Evolutionary conservation across 2,113 vertebrate species (phyloP).

Genomic region (Podiceps cristatus): DNA sequence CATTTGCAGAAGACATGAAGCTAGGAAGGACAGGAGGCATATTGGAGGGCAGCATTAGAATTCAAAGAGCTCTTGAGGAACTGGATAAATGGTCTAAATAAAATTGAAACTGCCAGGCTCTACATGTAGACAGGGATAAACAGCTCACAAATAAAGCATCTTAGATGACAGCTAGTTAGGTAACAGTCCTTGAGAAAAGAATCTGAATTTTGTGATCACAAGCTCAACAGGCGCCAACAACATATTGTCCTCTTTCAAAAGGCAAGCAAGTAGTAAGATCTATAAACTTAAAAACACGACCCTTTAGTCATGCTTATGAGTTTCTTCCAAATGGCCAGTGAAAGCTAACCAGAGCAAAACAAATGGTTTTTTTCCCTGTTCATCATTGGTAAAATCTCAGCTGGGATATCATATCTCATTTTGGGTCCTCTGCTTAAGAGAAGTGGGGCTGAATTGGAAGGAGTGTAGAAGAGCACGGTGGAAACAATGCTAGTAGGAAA

Average conservation of each 20-base stretch:
- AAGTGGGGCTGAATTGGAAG: not conserved
- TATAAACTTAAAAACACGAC: not conserved
- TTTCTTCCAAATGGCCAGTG: not conserved
- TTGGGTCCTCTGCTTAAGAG: not conserved
- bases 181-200: constrained; percentile 25
- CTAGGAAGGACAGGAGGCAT: not conserved
- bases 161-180: constrained; percentile 7
- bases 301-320: not conserved
- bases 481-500: not conserved
- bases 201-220: not conserved
- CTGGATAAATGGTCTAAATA: constrained; percentile 48
- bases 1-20: constrained; percentile 12
- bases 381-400: not conserved
- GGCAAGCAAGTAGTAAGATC: not conserved
- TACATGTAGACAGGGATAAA: not conserved
- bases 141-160: constrained; percentile 14
- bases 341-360: not conserved
- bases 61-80: constrained; percentile 34
- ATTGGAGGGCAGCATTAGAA: constrained; percentile 53
- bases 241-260: not conserved
- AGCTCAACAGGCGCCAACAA: not conserved
- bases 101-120: constrained; percentile 32
- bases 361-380: not conserved
- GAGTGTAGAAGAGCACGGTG: not conserved
- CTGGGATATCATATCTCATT: not conserved